phyloP scores from a whole-genome alignment of 2,797 vertebrate species.

The Gymnocypris eckloni region DNA sequence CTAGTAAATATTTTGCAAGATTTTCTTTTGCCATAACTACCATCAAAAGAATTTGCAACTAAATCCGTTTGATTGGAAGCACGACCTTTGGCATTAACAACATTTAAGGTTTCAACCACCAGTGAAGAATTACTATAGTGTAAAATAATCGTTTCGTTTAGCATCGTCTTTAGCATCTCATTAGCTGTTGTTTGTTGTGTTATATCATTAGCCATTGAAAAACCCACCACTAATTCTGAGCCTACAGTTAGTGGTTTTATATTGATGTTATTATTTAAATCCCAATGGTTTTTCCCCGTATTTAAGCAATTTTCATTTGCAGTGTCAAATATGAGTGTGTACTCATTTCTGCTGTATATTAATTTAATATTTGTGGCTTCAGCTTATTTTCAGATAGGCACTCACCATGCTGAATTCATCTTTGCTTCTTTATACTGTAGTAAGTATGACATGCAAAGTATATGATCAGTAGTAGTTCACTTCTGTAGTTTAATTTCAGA shows the following conservation, averaged over 20 bases:
- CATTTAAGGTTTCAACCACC: neutral
- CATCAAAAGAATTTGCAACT: too few species aligned
- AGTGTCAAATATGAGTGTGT: neutral
- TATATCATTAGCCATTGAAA: neutral
- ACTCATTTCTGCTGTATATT: neutral
- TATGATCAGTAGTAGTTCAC: conserved; percentile 56
- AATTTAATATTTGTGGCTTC: neutral
- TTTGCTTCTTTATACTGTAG: neutral
- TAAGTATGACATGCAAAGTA: neutral
- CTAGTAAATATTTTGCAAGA: neutral
- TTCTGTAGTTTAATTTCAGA: conserved; percentile 92
- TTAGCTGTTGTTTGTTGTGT: neutral
- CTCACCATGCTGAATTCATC: neutral
- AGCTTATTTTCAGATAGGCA: neutral
- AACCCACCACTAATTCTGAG: neutral
- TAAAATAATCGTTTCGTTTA: neutral
- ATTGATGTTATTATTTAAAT: neutral
- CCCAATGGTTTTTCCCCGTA: neutral
- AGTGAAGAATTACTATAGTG: neutral
- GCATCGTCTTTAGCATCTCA: neutral
- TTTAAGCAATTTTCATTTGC: neutral
- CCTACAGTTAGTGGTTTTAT: neutral
- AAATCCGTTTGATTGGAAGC: neutral
- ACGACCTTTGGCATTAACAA: neutral
- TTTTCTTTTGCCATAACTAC: too few species aligned